A percentile compares a stretch with the other conserved stretches of the same genome.
phyloP scores from a whole-genome alignment of 2,888 invertebrate genomes.

The Eilema depressum region DNA sequence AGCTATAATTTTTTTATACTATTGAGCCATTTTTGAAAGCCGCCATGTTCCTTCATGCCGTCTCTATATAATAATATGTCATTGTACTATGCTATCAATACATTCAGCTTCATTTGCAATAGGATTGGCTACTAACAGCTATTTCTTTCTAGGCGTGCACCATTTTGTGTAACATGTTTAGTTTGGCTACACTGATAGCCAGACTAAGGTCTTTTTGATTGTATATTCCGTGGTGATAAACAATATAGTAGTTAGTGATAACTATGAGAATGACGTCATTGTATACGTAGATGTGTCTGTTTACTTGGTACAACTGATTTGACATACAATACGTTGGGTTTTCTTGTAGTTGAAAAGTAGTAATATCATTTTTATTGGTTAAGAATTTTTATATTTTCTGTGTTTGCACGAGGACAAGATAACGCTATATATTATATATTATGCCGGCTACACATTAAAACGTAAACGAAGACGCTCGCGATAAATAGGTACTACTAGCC shows the following conservation, averaged over 20 bases:
- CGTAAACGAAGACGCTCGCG: not conserved
- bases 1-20: too few relatives aligned
- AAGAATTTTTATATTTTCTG: not conserved
- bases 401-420: not conserved
- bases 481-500: not conserved
- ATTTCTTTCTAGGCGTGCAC: not conserved
- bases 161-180: not conserved
- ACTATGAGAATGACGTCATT: constrained; percentile 20
- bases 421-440: not conserved
- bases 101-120: too few relatives aligned
- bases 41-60: too few relatives aligned
- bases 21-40: too few relatives aligned
- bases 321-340: constrained; percentile 27
- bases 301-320: constrained; percentile 32
- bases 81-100: too few relatives aligned
- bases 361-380: constrained; percentile 8
- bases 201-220: not conserved
- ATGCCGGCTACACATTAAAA: not conserved
- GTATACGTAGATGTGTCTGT: constrained; percentile 32
- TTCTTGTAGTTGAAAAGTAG: constrained; percentile 32
- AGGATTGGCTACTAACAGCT: too few relatives aligned
- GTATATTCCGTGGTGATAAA: not conserved
- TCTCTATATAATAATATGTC: too few relatives aligned
- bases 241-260: constrained; percentile 12
- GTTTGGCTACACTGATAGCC: not conserved